Percentiles rank a stretch among this genome's conserved stretches.
phyloP scores from a whole-genome alignment of 1,140 invertebrate genomes.

The Leptinotarsa defecta region DNA sequence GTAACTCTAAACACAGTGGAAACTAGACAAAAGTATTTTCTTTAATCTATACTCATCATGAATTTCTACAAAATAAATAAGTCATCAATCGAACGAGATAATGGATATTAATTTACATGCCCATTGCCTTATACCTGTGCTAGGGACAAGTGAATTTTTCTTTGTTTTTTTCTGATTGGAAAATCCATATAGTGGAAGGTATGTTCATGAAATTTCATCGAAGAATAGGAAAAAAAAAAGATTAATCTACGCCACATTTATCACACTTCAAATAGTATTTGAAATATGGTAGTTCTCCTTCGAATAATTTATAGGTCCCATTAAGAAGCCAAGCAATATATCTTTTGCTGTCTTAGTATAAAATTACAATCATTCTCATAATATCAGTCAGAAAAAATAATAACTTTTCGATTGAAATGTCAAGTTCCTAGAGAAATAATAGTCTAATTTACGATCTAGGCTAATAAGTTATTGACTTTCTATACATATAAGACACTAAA shows the following conservation, averaged over 20 bases:
- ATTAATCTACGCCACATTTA: background rate
- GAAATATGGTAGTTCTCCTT: background rate
- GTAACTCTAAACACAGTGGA: too few relatives aligned
- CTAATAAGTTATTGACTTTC: conserved; percentile 6
- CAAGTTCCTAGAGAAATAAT: background rate
- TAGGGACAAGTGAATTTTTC: too few relatives aligned
- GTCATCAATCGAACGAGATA: too few relatives aligned
- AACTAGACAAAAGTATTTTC: too few relatives aligned
- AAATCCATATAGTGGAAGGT: too few relatives aligned
- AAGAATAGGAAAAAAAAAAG: too few relatives aligned
- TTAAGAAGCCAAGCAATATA: background rate
- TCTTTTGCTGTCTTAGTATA: background rate
- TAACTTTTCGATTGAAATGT: background rate
- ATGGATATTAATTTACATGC: too few relatives aligned
- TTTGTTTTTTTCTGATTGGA: too few relatives aligned
- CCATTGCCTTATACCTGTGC: too few relatives aligned
- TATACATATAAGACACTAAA: conserved; percentile 6
- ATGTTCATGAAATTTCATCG: too few relatives aligned
- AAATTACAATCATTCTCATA: background rate
- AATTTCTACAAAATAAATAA: too few relatives aligned
- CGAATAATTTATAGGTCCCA: background rate
- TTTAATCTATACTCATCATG: too few relatives aligned
- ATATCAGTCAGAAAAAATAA: background rate
- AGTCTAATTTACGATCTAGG: background rate
- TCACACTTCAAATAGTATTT: background rate